Conservation (phyloP, 2,888 invertebrate species). For the Leptopilina myrica region DNA sequence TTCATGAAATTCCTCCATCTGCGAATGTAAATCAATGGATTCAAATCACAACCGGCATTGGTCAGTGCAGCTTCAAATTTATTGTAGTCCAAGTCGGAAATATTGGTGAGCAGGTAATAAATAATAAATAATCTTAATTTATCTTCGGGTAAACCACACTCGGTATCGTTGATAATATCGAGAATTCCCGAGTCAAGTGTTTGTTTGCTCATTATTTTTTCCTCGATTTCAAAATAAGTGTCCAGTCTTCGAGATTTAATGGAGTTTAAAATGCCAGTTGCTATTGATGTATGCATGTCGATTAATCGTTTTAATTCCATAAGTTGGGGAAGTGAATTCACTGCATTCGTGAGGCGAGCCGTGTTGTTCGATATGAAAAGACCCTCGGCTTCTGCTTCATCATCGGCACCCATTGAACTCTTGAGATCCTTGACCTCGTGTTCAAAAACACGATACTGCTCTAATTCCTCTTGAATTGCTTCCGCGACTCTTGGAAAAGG, state of each 20-base stretch:
- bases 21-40: constrained; percentile 91
- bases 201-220: constrained; percentile 95
- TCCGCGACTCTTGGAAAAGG: constrained; percentile 97
- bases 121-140: constrained; percentile 96
- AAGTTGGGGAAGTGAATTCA: constrained; percentile 96
- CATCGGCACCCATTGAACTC: constrained; percentile 94
- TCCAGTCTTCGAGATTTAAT: constrained; percentile 95
- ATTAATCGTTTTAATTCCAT: constrained; percentile 98
- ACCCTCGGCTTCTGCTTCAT: constrained; percentile 89
- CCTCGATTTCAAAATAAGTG: constrained; percentile 97
- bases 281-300: constrained; percentile 99
- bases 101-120: constrained; percentile 90
- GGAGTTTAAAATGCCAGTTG: constrained; percentile 92
- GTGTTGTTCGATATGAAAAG: constrained; percentile 96
- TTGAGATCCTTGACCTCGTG: constrained; percentile 98
- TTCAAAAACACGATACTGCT: constrained; percentile 94
- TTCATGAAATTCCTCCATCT: constrained; percentile 92
- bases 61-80: constrained; percentile 88
- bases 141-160: constrained; percentile 92
- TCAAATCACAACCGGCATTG: constrained; percentile 90
- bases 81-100: constrained; percentile 89
- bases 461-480: constrained; percentile 98
- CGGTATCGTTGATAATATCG: constrained; percentile 91
- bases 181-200: constrained; percentile 89
- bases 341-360: constrained; percentile 94